A percentile compares a stretch with the other conserved stretches of the same genome.
Evolutionary conservation across 2,113 vertebrate species (phyloP).

Genomic region (Alouatta palliata): DNA sequence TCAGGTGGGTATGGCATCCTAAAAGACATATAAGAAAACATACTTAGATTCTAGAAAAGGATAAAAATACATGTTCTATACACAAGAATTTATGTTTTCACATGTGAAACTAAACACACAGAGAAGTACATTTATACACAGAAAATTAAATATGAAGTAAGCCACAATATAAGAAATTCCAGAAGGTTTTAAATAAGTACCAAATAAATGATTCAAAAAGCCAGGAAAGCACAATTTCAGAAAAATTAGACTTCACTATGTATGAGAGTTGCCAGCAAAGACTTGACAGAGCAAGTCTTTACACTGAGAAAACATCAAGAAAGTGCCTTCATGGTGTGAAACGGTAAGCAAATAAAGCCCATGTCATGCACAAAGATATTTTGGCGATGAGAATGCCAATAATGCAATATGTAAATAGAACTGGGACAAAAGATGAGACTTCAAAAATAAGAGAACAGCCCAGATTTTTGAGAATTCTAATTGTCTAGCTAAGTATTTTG

Average conservation of each 20-base stretch:
- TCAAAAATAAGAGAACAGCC: background rate
- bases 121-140: background rate
- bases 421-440: background rate
- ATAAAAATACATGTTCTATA: slow-evolving; percentile 3
- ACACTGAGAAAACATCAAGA: background rate
- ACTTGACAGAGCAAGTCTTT: background rate
- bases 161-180: background rate
- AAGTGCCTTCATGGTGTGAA: background rate
- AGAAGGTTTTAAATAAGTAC: background rate
- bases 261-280: background rate
- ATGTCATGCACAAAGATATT: background rate
- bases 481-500: background rate
- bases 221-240: background rate
- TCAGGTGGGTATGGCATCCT: background rate
- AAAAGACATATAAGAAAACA: background rate
- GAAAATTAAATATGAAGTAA: slow-evolving; percentile 22
- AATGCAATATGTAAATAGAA: background rate
- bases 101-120: background rate
- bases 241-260: background rate
- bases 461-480: background rate
- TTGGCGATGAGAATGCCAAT: background rate
- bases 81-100: background rate
- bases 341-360: background rate
- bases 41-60: background rate
- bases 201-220: slow-evolving; percentile 18